Evolutionary conservation across 1,140 invertebrate genomes (phyloP).

Genomic region (Pinna nobilis): DNA sequence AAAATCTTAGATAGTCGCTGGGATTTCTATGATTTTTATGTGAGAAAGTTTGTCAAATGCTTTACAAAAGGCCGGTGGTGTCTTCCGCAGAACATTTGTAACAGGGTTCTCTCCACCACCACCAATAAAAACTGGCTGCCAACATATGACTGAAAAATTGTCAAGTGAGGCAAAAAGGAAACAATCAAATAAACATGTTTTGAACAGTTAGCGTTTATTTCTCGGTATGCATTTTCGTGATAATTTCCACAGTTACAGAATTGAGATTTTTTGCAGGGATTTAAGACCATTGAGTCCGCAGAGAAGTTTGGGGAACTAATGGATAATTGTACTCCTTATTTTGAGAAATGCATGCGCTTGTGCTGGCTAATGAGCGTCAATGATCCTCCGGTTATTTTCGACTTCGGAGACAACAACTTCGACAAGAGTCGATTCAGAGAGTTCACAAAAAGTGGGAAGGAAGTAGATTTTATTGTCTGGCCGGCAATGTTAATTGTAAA

Average conservation of each 20-base stretch:
- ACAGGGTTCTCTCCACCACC: no score
- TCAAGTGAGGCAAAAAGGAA: no score
- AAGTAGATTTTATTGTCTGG: conserved; percentile 6
- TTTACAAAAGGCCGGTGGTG: no score
- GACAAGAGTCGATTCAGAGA: not conserved
- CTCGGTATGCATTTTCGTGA: no score
- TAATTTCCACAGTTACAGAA: not conserved
- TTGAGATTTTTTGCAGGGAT: not conserved
- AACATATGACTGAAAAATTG: no score
- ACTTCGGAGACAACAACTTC: not conserved
- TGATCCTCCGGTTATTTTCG: not conserved
- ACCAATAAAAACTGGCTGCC: no score
- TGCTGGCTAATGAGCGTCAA: conserved; percentile 18
- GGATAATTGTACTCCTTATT: not conserved
- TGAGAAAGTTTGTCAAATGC: no score
- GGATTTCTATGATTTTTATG: no score
- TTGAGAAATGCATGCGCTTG: not conserved
- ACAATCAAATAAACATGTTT: no score
- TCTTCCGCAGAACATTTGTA: no score
- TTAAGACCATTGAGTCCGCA: not conserved
- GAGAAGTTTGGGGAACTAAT: not conserved
- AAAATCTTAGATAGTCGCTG: no score
- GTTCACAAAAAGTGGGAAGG: conserved; percentile 4
- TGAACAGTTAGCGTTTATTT: no score
- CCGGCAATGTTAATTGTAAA: not conserved